Evolutionary conservation across 2,113 vertebrate genomes (phyloP).

Genomic region (Salvelinus namaycush): DNA sequence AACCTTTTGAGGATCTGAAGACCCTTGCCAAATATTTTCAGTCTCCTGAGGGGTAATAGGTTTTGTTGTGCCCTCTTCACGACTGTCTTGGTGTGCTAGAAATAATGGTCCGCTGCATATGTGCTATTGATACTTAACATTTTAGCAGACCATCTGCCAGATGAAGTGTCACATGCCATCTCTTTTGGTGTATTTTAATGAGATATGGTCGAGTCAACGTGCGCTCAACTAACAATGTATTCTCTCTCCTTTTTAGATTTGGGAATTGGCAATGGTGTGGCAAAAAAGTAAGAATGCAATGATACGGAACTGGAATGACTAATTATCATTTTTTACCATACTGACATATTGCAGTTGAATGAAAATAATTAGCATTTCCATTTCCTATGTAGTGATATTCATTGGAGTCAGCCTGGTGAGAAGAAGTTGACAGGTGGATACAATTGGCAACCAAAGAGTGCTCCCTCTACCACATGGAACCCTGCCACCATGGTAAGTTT

Average conservation of each 20-base stretch:
- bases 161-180: background rate
- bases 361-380: background rate
- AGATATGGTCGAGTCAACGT: too few species aligned
- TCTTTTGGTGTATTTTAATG: background rate
- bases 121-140: background rate
- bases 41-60: too few species aligned
- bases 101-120: too few species aligned
- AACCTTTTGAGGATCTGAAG: too few species aligned
- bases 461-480: conserved; percentile 93
- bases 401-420: conserved; percentile 95
- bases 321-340: background rate
- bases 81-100: too few species aligned
- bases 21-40: too few species aligned
- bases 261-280: conserved; percentile 91
- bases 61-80: too few species aligned
- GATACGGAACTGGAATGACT: background rate
- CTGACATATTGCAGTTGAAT: too few species aligned
- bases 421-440: conserved; percentile 92
- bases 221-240: background rate
- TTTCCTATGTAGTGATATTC: conserved; percentile 81
- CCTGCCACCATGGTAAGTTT: conserved; percentile 82
- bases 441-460: conserved; percentile 95
- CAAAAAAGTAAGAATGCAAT: conserved; percentile 85
- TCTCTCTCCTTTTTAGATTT: conserved; percentile 75
- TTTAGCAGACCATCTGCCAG: background rate